phyloP scores from a whole-genome alignment of 2,888 invertebrate species.

The Cheilosia grossa region DNA sequence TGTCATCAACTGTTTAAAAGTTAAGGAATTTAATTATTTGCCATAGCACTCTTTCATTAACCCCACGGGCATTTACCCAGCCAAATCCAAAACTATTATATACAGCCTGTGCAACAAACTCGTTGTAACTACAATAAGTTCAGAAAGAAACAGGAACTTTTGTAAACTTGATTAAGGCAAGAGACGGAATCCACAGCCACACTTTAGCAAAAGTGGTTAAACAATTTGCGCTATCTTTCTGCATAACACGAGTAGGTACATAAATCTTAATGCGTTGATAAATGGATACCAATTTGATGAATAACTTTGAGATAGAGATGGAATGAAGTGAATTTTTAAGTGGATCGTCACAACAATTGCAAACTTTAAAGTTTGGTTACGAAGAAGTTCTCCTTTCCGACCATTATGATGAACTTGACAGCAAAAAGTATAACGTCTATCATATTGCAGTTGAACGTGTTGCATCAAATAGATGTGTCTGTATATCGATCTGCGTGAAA shows the following conservation, averaged over 20 bases:
- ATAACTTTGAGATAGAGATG: not conserved
- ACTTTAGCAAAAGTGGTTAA: constrained; percentile 1
- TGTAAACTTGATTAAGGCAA: not conserved
- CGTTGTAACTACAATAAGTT: constrained; percentile 2
- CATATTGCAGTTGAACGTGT: too few species aligned
- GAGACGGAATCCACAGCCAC: too few species aligned
- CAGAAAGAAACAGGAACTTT: constrained; percentile 13
- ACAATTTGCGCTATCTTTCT: constrained; percentile 3
- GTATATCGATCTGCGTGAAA: too few species aligned
- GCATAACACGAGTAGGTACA: constrained; percentile 13
- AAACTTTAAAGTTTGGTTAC: too few species aligned
- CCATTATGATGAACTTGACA: too few species aligned
- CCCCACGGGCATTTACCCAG: not conserved
- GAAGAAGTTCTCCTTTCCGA: too few species aligned
- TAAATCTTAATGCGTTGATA: constrained; percentile 21
- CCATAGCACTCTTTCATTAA: too few species aligned
- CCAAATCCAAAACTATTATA: not conserved
- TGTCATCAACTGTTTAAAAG: too few species aligned
- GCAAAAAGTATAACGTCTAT: too few species aligned
- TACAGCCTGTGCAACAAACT: not conserved
- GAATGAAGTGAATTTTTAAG: constrained; percentile 23
- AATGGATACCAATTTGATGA: constrained; percentile 36
- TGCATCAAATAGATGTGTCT: too few species aligned
- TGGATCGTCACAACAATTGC: not conserved
- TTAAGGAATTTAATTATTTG: too few species aligned